These are phyloP conservation scores for Dendrocopos noguchii DNA, from an alignment of 2,113 vertebrate species.

Conservation along the genomic window DNA sequence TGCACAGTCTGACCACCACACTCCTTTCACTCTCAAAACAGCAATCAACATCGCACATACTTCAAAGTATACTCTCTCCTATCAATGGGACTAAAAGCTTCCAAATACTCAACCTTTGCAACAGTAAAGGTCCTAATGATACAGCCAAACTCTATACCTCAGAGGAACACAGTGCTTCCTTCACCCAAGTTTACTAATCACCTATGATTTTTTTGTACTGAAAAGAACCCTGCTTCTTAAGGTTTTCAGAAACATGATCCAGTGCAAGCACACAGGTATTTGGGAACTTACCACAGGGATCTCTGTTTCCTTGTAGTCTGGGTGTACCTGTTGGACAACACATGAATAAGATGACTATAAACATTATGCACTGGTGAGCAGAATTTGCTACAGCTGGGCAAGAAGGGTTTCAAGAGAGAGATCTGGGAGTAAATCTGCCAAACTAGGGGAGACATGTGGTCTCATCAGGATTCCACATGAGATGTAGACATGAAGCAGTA, in stretches of 20 bases:
- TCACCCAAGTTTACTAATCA: background rate
- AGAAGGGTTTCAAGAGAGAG: background rate
- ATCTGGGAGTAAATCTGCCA: background rate
- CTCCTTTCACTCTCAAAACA: background rate
- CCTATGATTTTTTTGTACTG: background rate
- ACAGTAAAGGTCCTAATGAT: background rate
- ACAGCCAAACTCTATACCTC: background rate
- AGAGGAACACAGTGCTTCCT: background rate
- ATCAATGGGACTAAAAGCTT: background rate
- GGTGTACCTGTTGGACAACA: constrained; percentile 46
- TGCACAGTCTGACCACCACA: background rate
- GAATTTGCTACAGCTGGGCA: background rate
- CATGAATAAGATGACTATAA: background rate
- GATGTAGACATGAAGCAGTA: fast-evolving
- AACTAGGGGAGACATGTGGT: background rate
- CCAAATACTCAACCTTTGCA: background rate
- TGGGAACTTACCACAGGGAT: constrained; percentile 44
- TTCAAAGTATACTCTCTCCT: background rate
- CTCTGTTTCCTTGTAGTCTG: constrained; percentile 53
- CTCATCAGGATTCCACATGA: background rate
- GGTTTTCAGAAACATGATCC: background rate
- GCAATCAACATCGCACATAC: background rate
- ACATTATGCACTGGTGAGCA: background rate
- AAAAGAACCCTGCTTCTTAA: background rate
- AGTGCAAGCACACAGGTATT: background rate